These are phyloP conservation scores for Boloria selene DNA, from an alignment of 2,888 invertebrate species.

Conservation along the genomic window DNA sequence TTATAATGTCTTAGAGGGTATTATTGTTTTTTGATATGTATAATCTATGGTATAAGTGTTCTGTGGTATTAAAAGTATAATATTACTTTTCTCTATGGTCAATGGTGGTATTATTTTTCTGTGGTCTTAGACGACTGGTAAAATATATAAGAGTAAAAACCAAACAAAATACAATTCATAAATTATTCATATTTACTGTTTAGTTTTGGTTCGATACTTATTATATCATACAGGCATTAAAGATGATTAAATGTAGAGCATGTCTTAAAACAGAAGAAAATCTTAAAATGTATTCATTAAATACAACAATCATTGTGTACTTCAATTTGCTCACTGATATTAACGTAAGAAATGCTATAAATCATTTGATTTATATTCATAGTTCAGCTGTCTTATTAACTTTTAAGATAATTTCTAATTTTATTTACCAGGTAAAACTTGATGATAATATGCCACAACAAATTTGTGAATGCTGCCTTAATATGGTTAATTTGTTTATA, in stretches of 20 bases:
- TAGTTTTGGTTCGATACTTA: neutral
- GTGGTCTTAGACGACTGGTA: too few relatives aligned
- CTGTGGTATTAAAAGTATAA: too few relatives aligned
- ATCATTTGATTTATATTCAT: neutral
- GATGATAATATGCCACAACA: constrained; percentile 56
- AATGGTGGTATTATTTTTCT: too few relatives aligned
- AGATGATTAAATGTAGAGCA: constrained; percentile 61
- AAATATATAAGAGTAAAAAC: too few relatives aligned
- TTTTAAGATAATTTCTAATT: neutral
- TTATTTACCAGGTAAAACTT: constrained; percentile 50
- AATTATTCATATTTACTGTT: too few relatives aligned
- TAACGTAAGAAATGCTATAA: constrained; percentile 50
- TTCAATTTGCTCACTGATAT: constrained; percentile 65
- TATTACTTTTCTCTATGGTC: too few relatives aligned
- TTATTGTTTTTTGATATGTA: too few relatives aligned
- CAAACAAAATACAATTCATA: too few relatives aligned
- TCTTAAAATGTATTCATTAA: constrained; percentile 45
- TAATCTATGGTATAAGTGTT: too few relatives aligned
- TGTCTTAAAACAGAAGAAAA: constrained; percentile 53
- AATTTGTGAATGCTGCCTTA: constrained; percentile 52
- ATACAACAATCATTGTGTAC: constrained; percentile 50
- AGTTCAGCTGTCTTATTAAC: neutral
- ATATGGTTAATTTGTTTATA: constrained; percentile 50
- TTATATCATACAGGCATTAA: neutral
- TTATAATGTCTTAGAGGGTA: too few relatives aligned